Base-by-base conservation (phyloP, 1,140 invertebrate species). In the Drosophila takahashii region DNA sequence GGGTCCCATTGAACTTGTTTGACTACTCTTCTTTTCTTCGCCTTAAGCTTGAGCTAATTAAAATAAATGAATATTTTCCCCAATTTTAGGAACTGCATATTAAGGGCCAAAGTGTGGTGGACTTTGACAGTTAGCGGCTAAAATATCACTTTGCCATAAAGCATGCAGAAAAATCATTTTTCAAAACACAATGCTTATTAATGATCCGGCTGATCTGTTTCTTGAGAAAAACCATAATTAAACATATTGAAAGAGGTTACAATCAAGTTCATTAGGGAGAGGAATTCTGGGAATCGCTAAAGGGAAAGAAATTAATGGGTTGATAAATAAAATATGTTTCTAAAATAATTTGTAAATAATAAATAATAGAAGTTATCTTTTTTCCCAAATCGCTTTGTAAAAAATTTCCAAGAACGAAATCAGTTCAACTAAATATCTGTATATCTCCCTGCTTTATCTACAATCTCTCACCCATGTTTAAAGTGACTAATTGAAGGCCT, bases 41-140 rank as follows among this genome's bases (percentile, higher is more conserved):
- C 53, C 57, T 44, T 22, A 39, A 42, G 34, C 61, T 50, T 37
- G 45, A 41, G 27, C 32, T 87, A 86, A 86, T 86, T 86, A 87
- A 87, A 61, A 79, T 79, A 76, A 86, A 86, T 87, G 79, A 70
- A 54, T 70, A 60, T 73, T 41, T 67, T 61, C 42, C 58, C 60
- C 59, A 70, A 70, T 70, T 70, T 53, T 52, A 42, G 39, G 47
- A 56, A 67, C 29, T 56, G 13, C 37, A 62, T 37, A 27, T 65
- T 61, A 61, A 72, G 65, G 36, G 45, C 36, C 27, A 34, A 26
- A 11, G 18, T 41, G n/a, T 11, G 36, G 32, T 36, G 29, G 18
- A 44, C 41, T 48, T 69, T 67, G 51, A 65, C 80, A 85, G 80
- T 80, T 77, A 81, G 67, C 59, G 51, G 37, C 34, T 32, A 48